Base-by-base conservation (phyloP, 2,797 vertebrate species). In the Otolemur crassicaudatus region DNA sequence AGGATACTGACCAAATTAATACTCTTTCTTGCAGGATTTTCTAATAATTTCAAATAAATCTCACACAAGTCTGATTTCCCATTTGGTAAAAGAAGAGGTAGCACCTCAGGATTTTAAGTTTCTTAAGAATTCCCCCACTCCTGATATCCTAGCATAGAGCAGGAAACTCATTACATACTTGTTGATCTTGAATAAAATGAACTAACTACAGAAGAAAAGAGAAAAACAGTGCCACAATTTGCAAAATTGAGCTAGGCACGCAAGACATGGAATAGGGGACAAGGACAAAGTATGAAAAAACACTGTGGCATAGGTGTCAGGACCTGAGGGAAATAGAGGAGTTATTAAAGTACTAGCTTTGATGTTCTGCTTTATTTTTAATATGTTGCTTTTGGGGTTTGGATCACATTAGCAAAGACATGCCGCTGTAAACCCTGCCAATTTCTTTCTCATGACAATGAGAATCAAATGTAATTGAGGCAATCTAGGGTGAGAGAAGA, bases 391-490 rank as follows among this genome's bases (percentile, higher is more conserved):
- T 85, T 96, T 85, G 37, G 69, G 31, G 37, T 72, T 94, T 84
- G 29, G 23, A 67, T 94, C 76, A 69, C 17, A 43, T 67, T 79
- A 77, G 23, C 40, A 92, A 76, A 96, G 19, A 67, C 58, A 56
- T 46, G 27, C 22, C 46, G n/a, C 27, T 93, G n/a, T 92, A 89
- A 91, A 86, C 23, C 16, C 58, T 46, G 25, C 31, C 9, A 3
- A 27, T 93, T 19, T 92, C 61, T 92, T 94, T 86, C 9, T 90
- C 19, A 34, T 58, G n/a, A 80, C 31, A 88, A 82, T 70, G 40
- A 93, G 69, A 94, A 81, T 5, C 20, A 92, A 95, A 94, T 49
- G 10, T 94, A 82, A 91, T 22, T 85, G 58, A 92, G 43, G 29
- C 46, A 95, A 93, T n/a, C 14, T 88, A 13, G 3, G 2, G 27